Evolutionary conservation across 2,797 vertebrate genomes (phyloP).

Genomic region (Xenentodon cancila): DNA sequence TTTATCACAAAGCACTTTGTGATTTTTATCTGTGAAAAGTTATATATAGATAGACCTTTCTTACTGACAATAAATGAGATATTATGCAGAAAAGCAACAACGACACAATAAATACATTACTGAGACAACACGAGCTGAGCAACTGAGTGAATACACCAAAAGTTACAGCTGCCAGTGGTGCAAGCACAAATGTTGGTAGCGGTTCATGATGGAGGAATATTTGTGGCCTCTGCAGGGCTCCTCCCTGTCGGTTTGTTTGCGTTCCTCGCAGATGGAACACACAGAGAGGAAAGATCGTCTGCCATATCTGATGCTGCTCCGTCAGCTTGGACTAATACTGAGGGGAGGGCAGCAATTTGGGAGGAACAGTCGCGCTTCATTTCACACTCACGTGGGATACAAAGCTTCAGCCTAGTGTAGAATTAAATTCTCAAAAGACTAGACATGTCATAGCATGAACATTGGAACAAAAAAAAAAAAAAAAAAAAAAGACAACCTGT

Average conservation of each 20-base stretch:
- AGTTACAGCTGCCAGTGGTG: constrained; percentile 44
- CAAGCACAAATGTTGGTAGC: constrained; percentile 64
- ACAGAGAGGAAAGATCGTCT: constrained; percentile 57
- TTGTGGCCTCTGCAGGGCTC: constrained; percentile 67
- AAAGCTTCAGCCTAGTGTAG: constrained; percentile 38
- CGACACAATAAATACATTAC: constrained; percentile 9
- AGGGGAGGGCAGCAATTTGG: constrained; percentile 30
- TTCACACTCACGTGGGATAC: constrained; percentile 56
- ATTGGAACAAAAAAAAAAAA: not conserved
- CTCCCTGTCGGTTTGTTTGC: constrained; percentile 77
- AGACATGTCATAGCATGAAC: constrained; percentile 36
- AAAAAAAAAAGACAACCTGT: constrained; percentile 5
- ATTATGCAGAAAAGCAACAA: not conserved
- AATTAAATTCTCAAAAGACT: constrained; percentile 49
- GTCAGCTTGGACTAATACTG: constrained; percentile 50
- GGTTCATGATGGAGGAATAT: constrained; percentile 71
- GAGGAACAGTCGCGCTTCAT: constrained; percentile 70
- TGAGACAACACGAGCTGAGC: constrained; percentile 45
- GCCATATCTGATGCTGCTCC: constrained; percentile 76
- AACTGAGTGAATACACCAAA: constrained; percentile 46
- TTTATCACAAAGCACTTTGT: no score
- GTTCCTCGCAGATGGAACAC: constrained; percentile 65
- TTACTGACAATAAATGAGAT: no score
- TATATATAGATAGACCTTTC: no score
- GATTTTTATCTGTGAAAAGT: no score